These are phyloP conservation scores for Vannuccia rotundouncinata DNA, from an alignment of 2,888 invertebrate genomes.

Conservation along the genomic window DNA sequence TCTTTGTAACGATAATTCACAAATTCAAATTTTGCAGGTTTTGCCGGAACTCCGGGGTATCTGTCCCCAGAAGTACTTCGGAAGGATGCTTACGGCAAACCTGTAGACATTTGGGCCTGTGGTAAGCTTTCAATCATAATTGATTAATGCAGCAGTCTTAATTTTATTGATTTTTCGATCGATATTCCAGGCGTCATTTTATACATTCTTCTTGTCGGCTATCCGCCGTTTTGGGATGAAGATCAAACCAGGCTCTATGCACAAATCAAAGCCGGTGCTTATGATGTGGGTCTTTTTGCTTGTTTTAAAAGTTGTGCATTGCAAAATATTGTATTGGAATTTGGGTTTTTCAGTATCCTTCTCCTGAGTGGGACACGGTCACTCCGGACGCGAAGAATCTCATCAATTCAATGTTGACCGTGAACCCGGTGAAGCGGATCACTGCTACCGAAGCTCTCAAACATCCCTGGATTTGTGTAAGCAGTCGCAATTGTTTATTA, in stretches of 20 bases:
- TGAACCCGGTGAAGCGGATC: slow-evolving; percentile 94
- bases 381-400: slow-evolving; percentile 98
- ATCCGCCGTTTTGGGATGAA: slow-evolving; percentile 99
- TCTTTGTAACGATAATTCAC: not conserved
- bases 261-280: slow-evolving; percentile 98
- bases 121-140: slow-evolving; percentile 61
- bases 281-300: slow-evolving; percentile 70
- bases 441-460: slow-evolving; percentile 96
- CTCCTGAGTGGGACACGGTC: slow-evolving; percentile 99
- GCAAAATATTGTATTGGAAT: not conserved
- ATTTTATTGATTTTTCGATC: not conserved
- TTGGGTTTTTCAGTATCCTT: slow-evolving; percentile 73
- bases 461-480: slow-evolving; percentile 98
- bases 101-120: slow-evolving; percentile 99
- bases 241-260: slow-evolving; percentile 98
- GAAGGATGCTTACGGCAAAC: slow-evolving; percentile 98
- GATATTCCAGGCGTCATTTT: slow-evolving; percentile 70
- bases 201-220: slow-evolving; percentile 96
- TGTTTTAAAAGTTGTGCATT: not conserved
- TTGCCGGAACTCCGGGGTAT: slow-evolving; percentile 98
- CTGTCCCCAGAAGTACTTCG: slow-evolving; percentile 97
- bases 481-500: too few species aligned
- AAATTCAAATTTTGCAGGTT: slow-evolving; percentile 61
- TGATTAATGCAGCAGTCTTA: not conserved
- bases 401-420: slow-evolving; percentile 98